A percentile compares a stretch with the other conserved stretches of the same genome.
phyloP scores from a whole-genome alignment of 2,888 invertebrate species.

The Folsomia candida region DNA sequence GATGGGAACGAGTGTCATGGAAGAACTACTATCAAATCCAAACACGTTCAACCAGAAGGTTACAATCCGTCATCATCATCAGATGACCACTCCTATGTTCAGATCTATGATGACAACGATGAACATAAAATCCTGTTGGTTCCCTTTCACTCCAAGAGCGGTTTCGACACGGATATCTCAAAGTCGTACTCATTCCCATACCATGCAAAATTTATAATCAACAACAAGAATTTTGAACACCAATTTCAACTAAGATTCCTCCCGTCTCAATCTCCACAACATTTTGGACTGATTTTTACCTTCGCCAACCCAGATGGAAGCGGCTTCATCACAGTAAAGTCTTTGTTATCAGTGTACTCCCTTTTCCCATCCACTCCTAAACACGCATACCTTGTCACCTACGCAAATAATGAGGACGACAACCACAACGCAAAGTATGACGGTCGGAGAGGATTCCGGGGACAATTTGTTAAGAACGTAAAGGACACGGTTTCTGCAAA shows the following conservation, averaged over 20 bases:
- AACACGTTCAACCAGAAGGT: constrained; percentile 10
- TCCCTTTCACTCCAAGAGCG: constrained; percentile 29
- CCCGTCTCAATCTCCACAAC: constrained; percentile 30
- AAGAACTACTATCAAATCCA: neutral
- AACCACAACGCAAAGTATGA: neutral
- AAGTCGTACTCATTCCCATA: constrained; percentile 35
- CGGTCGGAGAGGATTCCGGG: neutral
- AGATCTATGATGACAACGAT: constrained; percentile 23
- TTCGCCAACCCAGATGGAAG: constrained; percentile 24
- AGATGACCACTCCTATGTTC: neutral
- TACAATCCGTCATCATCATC: constrained; percentile 1
- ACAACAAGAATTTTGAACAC: constrained; percentile 29
- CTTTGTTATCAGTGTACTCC: constrained; percentile 35
- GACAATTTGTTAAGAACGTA: constrained; percentile 15
- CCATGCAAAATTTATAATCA: constrained; percentile 36
- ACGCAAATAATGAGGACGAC: neutral
- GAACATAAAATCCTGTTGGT: constrained; percentile 37
- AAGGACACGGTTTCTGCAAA: constrained; percentile 20
- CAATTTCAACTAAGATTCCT: constrained; percentile 31
- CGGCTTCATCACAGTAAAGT: constrained; percentile 28
- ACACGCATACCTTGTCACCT: constrained; percentile 24
- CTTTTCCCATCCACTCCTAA: constrained; percentile 26
- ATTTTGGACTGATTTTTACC: constrained; percentile 40
- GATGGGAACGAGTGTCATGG: constrained; percentile 38
- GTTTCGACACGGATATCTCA: constrained; percentile 30